These are phyloP conservation scores for Augochlorella aurata DNA, from an alignment of 2,888 invertebrate genomes.

Conservation along the genomic window DNA sequence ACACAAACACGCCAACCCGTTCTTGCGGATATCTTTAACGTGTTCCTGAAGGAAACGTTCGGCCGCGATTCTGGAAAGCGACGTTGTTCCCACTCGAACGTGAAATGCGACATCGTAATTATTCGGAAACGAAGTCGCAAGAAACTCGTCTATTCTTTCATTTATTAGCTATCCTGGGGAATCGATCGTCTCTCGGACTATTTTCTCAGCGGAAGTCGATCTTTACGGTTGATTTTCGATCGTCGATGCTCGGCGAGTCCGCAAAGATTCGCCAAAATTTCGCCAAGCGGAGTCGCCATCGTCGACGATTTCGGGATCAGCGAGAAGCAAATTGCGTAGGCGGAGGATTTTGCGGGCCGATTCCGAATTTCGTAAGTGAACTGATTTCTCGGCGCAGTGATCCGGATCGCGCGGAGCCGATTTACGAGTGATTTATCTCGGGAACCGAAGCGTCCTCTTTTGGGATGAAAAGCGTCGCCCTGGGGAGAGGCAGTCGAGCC, in stretches of 20 bases:
- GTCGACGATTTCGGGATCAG: background rate
- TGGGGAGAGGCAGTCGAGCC: background rate
- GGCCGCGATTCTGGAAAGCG: too few relatives aligned
- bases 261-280: too few relatives aligned
- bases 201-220: too few relatives aligned
- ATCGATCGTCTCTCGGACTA: too few relatives aligned
- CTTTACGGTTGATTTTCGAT: too few relatives aligned
- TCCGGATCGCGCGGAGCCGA: background rate
- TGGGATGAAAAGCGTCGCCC: background rate
- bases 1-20: constrained; percentile 9
- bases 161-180: background rate
- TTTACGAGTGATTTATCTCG: constrained; percentile 39
- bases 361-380: background rate
- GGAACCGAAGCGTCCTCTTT: background rate
- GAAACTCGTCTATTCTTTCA: background rate
- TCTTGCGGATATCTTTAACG: constrained; percentile 6
- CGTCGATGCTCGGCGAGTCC: too few relatives aligned
- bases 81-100: background rate
- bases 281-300: too few relatives aligned
- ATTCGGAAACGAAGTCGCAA: background rate
- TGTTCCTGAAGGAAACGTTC: constrained; percentile 4
- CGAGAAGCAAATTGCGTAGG: background rate
- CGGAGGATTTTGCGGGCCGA: background rate
- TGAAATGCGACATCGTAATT: background rate
- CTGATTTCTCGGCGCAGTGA: constrained; percentile 3